Evolutionary conservation across 30 jellyfish, hydroid and myxozoan species (phyloP), one percentile per base, ranked within the genome.

Genomic region (Nemopilema nomurai): DNA sequence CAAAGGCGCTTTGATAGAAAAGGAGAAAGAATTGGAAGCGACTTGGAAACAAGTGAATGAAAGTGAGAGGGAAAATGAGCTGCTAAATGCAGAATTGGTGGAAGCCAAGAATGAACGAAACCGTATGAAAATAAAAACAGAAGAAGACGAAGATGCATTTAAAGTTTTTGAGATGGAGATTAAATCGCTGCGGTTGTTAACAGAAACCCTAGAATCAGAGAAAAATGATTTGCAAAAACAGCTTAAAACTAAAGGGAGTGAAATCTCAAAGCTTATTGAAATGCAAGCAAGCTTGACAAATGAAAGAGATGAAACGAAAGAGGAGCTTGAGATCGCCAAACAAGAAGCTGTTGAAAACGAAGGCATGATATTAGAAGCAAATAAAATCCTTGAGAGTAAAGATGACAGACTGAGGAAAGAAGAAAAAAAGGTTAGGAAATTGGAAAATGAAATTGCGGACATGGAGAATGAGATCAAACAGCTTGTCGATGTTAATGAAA

Each of bases 271-370:
- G n/a, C 31, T 72, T 57, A 68, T 33, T n/a, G 83, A 71, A 13
- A 8, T 64, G 18, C 0, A n/a, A 32, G 51, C 25, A 28, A 68
- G 3, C 21, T 17, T 74, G 1, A 62, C 18, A 29, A 28, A 21
- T 29, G 86, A 83, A 32, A 27, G 20, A 16, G 21, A 71, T 23
- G 32, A 65, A 0, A 62, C 62, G 16, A 51, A 65, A 13, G 77
- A 24, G 49, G 72, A 30, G 0, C 32, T 71, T 16, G 25, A 71
- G 1, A 7, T 18, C 21, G 24, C 29, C 1, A 29, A 72, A 24
- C 62, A 83, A 24, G 65, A n/a, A 17, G 25, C 18, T 19, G 22
- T 72, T 0, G 83, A 83, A 27, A 83, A 83, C 6, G 91, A 69
- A 64, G 67, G 18, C 22, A 29, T 69, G 65, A 52, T 69, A 20